Evolutionary conservation across 2,797 vertebrate genomes (phyloP).

Genomic region (Mus caroli): DNA sequence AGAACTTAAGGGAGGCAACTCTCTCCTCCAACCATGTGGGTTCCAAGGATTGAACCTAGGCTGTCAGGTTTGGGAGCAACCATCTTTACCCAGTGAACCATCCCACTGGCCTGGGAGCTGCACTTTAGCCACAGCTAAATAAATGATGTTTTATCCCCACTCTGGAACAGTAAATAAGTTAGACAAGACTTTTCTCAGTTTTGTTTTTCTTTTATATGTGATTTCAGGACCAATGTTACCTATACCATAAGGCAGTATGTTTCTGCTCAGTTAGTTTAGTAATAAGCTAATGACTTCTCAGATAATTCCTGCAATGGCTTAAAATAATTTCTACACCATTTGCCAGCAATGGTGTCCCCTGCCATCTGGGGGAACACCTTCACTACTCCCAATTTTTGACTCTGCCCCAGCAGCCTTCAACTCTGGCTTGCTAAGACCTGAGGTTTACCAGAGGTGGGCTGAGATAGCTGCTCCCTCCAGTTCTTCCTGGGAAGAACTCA

Average conservation of each 20-base stretch:
- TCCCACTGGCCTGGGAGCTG: background rate
- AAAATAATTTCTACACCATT: background rate
- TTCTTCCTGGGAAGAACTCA: background rate
- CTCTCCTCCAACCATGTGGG: background rate
- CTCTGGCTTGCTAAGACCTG: background rate
- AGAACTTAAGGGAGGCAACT: background rate
- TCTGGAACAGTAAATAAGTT: slow-evolving; percentile 51
- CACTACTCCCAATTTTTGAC: background rate
- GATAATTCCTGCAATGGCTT: background rate
- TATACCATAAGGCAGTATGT: background rate
- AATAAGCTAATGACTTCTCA: background rate
- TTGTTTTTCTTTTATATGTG: background rate
- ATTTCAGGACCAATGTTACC: background rate
- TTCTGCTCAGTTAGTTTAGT: background rate
- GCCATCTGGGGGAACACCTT: background rate
- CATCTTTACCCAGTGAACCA: background rate
- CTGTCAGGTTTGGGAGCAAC: background rate
- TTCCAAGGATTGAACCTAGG: background rate
- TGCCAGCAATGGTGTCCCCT: background rate
- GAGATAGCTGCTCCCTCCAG: background rate
- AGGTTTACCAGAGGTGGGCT: background rate
- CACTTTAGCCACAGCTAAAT: background rate
- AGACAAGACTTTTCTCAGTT: background rate
- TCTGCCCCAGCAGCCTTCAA: background rate
- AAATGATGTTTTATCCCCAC: slow-evolving; percentile 13